These are phyloP conservation scores for Malurus cyaneus DNA, from an alignment of 2,113 vertebrate genomes.

Conservation along the genomic window DNA sequence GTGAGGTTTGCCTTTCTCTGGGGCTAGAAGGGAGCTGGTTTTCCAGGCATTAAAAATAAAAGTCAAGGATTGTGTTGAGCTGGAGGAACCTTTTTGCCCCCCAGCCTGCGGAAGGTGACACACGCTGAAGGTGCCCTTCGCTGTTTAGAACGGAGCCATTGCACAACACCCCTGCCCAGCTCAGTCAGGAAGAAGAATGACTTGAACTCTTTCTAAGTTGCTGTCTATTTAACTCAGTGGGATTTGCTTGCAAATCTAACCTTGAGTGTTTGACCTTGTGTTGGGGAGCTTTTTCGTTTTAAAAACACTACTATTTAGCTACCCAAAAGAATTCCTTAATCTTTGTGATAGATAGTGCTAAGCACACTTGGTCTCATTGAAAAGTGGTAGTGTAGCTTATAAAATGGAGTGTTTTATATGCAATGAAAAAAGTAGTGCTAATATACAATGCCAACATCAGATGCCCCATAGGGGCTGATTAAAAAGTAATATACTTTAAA, in stretches of 20 bases:
- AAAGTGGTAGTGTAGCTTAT: constrained; percentile 44
- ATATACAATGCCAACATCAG: constrained; percentile 34
- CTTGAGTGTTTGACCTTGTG: constrained; percentile 18
- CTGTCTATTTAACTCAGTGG: background rate
- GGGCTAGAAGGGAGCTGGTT: background rate
- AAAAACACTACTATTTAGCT: constrained; percentile 56
- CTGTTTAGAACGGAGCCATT: background rate
- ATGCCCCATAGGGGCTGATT: constrained; percentile 26
- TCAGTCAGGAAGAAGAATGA: background rate
- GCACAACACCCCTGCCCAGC: background rate
- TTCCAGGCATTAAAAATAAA: background rate
- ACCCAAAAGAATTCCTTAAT: background rate
- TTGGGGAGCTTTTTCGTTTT: constrained; percentile 59
- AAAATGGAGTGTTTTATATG: constrained; percentile 38
- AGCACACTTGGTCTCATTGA: constrained; percentile 65
- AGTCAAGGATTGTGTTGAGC: background rate
- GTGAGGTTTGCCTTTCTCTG: background rate
- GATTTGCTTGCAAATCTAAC: background rate
- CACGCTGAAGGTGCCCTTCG: background rate
- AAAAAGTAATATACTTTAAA: background rate
- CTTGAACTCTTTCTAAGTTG: background rate
- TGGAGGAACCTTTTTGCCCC: background rate
- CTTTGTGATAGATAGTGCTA: constrained; percentile 58
- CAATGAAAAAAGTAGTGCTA: constrained; percentile 29
- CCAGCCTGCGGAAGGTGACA: background rate